Conservation (phyloP, 2,888 invertebrate species). For the Drosophila koepferae region DNA sequence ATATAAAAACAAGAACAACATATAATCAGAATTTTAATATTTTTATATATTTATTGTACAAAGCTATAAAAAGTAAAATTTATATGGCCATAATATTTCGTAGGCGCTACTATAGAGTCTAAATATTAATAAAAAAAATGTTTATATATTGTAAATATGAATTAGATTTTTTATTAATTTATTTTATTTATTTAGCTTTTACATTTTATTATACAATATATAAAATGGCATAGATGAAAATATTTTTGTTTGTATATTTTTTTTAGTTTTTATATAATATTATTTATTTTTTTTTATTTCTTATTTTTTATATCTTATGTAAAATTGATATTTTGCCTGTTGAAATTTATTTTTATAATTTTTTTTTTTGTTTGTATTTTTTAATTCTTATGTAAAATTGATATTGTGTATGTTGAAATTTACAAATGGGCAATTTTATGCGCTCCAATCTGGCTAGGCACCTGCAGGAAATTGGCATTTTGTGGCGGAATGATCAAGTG, state of each 20-base stretch:
- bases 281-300: too few relatives aligned
- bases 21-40: too few relatives aligned
- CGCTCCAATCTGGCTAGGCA: constrained; percentile 67
- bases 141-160: neutral
- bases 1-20: too few relatives aligned
- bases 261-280: too few relatives aligned
- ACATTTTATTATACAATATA: neutral
- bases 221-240: too few relatives aligned
- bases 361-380: neutral
- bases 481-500: constrained; percentile 82
- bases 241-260: too few relatives aligned
- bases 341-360: too few relatives aligned
- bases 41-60: too few relatives aligned
- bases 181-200: neutral
- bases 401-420: neutral
- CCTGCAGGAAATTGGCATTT: constrained; percentile 79
- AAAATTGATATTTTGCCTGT: too few relatives aligned
- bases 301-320: too few relatives aligned
- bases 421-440: constrained; percentile 75
- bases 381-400: neutral
- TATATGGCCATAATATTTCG: constrained; percentile 1
- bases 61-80: constrained; percentile 2
- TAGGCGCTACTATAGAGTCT: neutral
- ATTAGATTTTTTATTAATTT: neutral
- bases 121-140: neutral